Percentiles rank a stretch among this genome's conserved stretches.
Evolutionary conservation across 2,888 invertebrate genomes (phyloP).

Genomic region (Limulus polyphemus): DNA sequence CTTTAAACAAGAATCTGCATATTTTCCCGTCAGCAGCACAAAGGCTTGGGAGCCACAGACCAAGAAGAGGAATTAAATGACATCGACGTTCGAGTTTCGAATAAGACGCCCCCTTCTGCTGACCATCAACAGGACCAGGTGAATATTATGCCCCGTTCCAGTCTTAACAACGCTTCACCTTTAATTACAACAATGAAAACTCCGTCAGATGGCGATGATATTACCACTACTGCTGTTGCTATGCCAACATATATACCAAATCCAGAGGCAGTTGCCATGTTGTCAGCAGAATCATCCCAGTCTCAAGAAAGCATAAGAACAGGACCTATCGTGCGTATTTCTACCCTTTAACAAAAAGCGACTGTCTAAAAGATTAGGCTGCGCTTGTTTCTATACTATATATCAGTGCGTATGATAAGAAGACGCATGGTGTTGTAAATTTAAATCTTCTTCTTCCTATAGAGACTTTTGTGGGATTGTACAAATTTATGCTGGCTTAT

Average conservation of each 20-base stretch:
- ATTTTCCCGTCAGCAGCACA: slow-evolving; percentile 31
- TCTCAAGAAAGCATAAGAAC: too few relatives aligned
- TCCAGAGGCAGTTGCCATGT: background rate
- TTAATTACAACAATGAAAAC: slow-evolving; percentile 12
- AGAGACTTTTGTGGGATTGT: too few relatives aligned
- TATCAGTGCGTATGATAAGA: too few relatives aligned
- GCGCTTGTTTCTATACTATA: too few relatives aligned
- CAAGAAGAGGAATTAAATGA: slow-evolving; percentile 39
- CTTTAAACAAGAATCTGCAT: too few relatives aligned
- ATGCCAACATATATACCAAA: slow-evolving; percentile 8
- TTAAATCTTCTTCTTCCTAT: too few relatives aligned
- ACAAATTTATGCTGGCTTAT: too few relatives aligned
- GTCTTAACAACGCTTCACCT: slow-evolving; percentile 20
- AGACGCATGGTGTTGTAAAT: too few relatives aligned
- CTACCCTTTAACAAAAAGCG: too few relatives aligned
- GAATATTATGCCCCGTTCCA: slow-evolving; percentile 13
- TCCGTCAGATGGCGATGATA: slow-evolving; percentile 3
- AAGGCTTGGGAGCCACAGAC: slow-evolving; percentile 33
- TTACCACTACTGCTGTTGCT: slow-evolving; percentile 11
- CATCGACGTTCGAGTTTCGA: slow-evolving; percentile 33
- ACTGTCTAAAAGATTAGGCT: too few relatives aligned
- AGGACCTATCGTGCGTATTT: too few relatives aligned
- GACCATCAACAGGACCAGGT: slow-evolving; percentile 12
- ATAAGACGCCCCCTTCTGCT: slow-evolving; percentile 19
- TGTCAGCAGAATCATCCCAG: too few relatives aligned